Evolutionary conservation across 35 echinoderm and acorn worm species (phyloP), one percentile per base, ranked within the genome.

Genomic region (Ophiothrix spiculata): DNA sequence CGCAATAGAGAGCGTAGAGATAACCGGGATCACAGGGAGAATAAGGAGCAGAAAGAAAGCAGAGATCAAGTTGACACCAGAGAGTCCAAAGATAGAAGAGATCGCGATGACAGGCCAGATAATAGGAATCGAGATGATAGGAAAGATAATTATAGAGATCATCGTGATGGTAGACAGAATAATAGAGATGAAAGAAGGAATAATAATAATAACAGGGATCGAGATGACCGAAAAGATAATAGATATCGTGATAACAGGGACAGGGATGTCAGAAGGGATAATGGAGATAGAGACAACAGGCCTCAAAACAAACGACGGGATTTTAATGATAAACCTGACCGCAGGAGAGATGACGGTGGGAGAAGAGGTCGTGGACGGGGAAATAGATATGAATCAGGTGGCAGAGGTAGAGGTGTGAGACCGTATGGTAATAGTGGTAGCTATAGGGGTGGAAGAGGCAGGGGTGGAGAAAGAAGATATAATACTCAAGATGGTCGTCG

Each of bases 381-480:
- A 39, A 75, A 40, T 28, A 82, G 87, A 82, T 76, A 76, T 75
- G 84, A 88, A 10, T 36, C 84, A 15, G 74, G 38, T 56, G 37
- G 88, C 1, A 73, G 88, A 39, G 49, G 81, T 77, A n/a, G 87
- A 23, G 39, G 75, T 35, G 69, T 83, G 32, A 83, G 41, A 80
- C 64, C 88, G 34, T 90, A 90, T 40, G 78, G 81, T 32, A 77
- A 38, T 0, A 56, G 81, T 31, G 49, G 80, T 28, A 56, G 87
- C 13, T 74, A 54, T 81, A 83, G 90, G 12, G 80, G 88, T 32
- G 90, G 93, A 28, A 87, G 86, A 83, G 85, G 85, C 28, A 91
- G 90, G 37, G n/a, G n/a, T n/a, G 90, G 89, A 19, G 81, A 84
- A 54, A 84, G 89, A 25, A 31, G 81, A 31, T 84, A 84, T 42